These are phyloP conservation scores for Ophion ventricosus DNA, from an alignment of 2,888 invertebrate genomes.

Conservation along the genomic window DNA sequence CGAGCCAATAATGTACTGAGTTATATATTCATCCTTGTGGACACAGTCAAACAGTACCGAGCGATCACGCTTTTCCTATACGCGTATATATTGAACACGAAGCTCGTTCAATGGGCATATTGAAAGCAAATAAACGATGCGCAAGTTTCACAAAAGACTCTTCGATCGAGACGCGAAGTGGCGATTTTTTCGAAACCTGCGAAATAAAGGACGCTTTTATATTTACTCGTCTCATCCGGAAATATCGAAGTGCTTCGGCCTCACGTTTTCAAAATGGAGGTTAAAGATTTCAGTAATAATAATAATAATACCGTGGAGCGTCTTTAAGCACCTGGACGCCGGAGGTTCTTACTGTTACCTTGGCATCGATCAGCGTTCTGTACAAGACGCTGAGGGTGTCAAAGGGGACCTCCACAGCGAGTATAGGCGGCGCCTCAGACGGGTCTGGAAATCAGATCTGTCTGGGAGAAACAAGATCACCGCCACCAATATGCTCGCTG, in stretches of 20 bases:
- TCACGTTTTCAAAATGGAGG: not conserved
- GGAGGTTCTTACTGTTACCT: too few species aligned
- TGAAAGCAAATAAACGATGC: constrained; percentile 3
- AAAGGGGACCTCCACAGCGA: too few species aligned
- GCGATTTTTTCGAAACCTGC: not conserved
- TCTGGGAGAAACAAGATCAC: too few species aligned
- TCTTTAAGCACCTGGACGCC: too few species aligned
- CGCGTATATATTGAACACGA: not conserved
- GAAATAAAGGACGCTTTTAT: not conserved
- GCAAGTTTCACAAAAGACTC: constrained; percentile 7
- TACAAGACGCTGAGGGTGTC: too few species aligned
- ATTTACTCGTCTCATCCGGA: not conserved
- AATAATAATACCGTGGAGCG: not conserved
- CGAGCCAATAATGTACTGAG: not conserved
- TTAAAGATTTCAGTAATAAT: not conserved
- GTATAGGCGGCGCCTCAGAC: too few species aligned
- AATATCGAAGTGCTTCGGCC: not conserved
- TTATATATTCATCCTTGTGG: constrained; percentile 6
- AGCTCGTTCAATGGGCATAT: not conserved
- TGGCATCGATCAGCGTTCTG: too few species aligned
- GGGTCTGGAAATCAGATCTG: too few species aligned
- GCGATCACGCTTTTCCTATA: not conserved
- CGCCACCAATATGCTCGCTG: too few species aligned
- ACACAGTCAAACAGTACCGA: not conserved
- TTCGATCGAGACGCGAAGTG: constrained; percentile 4